These are phyloP conservation scores for Phoeniculus purpureus DNA, from an alignment of 2,797 vertebrate species.

Conservation along the genomic window DNA sequence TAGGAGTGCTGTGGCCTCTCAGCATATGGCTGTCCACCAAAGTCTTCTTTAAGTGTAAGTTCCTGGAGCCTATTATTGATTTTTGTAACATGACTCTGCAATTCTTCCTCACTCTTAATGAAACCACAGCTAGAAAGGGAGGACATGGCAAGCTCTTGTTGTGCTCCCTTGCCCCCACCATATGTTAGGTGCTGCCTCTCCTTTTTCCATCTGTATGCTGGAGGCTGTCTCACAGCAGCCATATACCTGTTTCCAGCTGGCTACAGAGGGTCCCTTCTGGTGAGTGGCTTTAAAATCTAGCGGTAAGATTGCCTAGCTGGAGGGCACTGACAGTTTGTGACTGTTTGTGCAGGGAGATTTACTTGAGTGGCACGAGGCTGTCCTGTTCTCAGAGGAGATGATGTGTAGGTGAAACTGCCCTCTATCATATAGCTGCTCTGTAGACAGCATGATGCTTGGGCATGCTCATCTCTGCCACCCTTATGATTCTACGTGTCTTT, in stretches of 20 bases:
- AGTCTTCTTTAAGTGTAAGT: not conserved
- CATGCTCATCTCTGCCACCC: not conserved
- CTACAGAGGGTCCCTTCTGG: constrained; percentile 5
- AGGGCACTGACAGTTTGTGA: not conserved
- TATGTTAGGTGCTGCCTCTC: constrained; percentile 31
- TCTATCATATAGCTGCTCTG: not conserved
- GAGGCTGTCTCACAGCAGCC: not conserved
- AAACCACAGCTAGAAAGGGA: not conserved
- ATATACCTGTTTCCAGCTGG: constrained; percentile 29
- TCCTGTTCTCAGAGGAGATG: not conserved
- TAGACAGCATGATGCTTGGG: not conserved
- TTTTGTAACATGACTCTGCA: rapidly evolving
- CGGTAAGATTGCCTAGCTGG: not conserved
- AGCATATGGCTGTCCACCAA: not conserved
- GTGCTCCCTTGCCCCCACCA: constrained; percentile 29
- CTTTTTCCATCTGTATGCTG: constrained; percentile 36
- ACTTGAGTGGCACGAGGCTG: not conserved
- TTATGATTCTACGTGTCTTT: not conserved
- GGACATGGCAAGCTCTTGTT: not conserved
- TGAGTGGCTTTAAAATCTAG: not conserved
- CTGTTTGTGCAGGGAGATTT: not conserved
- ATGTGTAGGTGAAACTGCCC: not conserved
- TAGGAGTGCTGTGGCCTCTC: not conserved
- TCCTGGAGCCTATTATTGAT: not conserved
- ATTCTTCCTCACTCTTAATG: not conserved